Conservation (phyloP, 2,113 vertebrate genomes). For the Tenebrosternarchus preto region DNA sequence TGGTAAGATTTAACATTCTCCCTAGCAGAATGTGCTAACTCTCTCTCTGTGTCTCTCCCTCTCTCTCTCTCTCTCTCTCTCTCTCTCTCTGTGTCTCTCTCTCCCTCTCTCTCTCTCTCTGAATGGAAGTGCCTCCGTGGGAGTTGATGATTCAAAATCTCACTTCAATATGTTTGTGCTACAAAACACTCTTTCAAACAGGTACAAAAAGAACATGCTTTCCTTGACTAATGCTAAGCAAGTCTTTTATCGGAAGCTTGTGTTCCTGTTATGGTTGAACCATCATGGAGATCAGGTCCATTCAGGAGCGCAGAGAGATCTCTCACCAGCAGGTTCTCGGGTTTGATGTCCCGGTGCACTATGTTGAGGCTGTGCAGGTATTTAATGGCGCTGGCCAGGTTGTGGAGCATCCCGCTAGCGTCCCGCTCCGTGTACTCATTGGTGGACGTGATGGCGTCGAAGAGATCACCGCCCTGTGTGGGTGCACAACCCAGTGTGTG, state of each 20-base stretch:
- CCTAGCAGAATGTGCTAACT: not conserved
- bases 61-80: no score
- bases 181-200: not conserved
- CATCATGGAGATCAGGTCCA: not conserved
- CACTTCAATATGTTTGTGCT: not conserved
- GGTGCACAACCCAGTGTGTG: conserved; percentile 37
- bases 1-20: not conserved
- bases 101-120: no score
- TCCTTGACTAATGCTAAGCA: not conserved
- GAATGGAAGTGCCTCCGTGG: not conserved
- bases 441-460: conserved; percentile 97
- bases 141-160: conserved; percentile 5
- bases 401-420: conserved; percentile 97
- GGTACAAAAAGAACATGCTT: not conserved
- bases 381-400: conserved; percentile 94
- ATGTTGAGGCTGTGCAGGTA: conserved; percentile 96
- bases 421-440: conserved; percentile 97
- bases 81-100: no score
- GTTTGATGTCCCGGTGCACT: conserved; percentile 97
- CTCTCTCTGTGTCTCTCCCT: no score
- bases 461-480: conserved; percentile 94
- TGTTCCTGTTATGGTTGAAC: not conserved
- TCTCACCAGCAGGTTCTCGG: conserved; percentile 95
- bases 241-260: not conserved
- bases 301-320: not conserved